A percentile compares a stretch with the other conserved stretches of the same genome.
These are phyloP conservation scores for Pelobates fuscus DNA, from an alignment of 2,113 vertebrate genomes.

Conservation along the genomic window DNA sequence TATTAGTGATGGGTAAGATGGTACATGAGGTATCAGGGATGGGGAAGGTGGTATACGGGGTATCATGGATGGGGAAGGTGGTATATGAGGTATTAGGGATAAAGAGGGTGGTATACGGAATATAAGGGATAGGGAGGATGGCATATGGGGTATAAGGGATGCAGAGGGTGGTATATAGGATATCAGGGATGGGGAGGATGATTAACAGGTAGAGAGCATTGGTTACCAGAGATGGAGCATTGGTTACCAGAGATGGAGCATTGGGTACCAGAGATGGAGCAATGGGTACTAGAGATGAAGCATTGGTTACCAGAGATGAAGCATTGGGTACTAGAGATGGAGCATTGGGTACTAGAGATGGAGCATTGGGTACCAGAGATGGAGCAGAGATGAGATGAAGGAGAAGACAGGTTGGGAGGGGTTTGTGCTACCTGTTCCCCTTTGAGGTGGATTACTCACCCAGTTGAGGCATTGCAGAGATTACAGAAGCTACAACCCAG, in stretches of 20 bases:
- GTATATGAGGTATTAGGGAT: background rate
- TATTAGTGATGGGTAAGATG: background rate
- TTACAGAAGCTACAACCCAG: slow-evolving; percentile 47
- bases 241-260: too few species aligned
- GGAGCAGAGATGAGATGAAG: background rate
- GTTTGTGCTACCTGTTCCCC: background rate
- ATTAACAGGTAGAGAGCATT: too few species aligned
- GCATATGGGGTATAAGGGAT: background rate
- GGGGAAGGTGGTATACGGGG: background rate
- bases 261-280: too few species aligned
- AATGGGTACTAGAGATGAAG: too few species aligned
- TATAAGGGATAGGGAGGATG: background rate
- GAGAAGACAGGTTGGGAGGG: background rate
- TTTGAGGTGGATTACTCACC: slow-evolving; percentile 20
- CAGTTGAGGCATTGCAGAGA: slow-evolving; percentile 37
- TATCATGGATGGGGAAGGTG: background rate
- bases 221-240: too few species aligned
- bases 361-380: background rate
- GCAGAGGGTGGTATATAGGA: background rate
- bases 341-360: background rate
- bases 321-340: background rate
- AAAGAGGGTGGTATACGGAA: background rate
- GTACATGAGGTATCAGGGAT: background rate
- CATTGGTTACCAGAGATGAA: too few species aligned
- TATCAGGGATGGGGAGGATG: too few species aligned